These are phyloP conservation scores for Crax fasciolata DNA, from an alignment of 2,797 vertebrate genomes.

Conservation along the genomic window DNA sequence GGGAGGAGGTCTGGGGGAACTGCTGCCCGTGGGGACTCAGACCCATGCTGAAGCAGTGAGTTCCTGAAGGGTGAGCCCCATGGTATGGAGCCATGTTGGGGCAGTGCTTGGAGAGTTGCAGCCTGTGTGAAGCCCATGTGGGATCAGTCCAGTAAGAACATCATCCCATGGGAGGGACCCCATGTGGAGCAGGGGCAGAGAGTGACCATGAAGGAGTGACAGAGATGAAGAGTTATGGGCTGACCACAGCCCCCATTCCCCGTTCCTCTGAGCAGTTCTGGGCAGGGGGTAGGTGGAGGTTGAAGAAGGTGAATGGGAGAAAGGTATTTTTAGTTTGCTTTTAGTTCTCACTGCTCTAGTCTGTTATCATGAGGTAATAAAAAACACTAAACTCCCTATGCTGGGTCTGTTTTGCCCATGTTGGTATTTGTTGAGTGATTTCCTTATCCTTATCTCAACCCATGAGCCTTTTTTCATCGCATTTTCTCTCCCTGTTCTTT, in stretches of 20 bases:
- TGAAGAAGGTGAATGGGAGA: neutral
- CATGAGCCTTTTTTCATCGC: neutral
- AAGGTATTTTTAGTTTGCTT: neutral
- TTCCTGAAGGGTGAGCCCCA: too few species aligned
- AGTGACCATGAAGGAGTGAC: neutral
- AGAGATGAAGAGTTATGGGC: neutral
- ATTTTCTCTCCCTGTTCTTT: neutral
- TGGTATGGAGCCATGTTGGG: too few species aligned
- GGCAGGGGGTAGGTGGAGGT: neutral
- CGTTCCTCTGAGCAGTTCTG: too few species aligned
- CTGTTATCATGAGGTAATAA: neutral
- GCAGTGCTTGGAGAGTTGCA: too few species aligned
- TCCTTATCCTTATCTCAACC: neutral
- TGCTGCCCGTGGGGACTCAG: too few species aligned
- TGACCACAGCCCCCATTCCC: neutral
- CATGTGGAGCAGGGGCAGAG: neutral
- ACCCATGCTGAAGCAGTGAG: too few species aligned
- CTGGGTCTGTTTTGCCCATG: neutral
- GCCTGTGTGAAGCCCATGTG: too few species aligned
- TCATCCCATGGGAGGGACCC: too few species aligned
- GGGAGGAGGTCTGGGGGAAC: too few species aligned
- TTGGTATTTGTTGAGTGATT: neutral
- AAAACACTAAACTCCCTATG: neutral
- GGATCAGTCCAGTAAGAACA: too few species aligned
- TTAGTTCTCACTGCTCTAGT: neutral